Base-by-base conservation (phyloP, 2,888 invertebrate genomes). In the Nematopogon swammerdamellus region DNA sequence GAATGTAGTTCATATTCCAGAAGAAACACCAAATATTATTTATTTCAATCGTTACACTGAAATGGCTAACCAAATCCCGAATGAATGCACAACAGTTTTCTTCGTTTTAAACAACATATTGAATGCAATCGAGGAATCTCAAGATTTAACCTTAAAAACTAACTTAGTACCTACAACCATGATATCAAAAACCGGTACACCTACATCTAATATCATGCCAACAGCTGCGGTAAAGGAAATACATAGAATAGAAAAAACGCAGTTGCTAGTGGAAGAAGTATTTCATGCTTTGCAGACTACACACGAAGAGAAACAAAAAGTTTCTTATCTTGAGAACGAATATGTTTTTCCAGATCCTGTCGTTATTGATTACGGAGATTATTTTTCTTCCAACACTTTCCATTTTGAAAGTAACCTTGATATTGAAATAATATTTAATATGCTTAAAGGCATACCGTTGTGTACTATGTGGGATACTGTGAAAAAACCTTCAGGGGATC, bases 301-400 rank as follows among this genome's bases (percentile, higher is more conserved):
- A n/a, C 67, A 71, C 30, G 52, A 48, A 2, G 55, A 57, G 47
- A 70, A 63, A 56, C 71, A 69, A 55, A 77, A 72, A 58, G 67
- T 74, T 6, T 53, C 69, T 45, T 70, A 74, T 2, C 69, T 70
- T 48, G 75, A 75, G 0, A 64, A 72, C 52, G 75, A 76, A 57
- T 14, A 14, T 36, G 4, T 36, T 14, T 36, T 14, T 36, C 3
- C 4, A 14, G 11, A 72, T 51, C 75, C 77, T 3, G 57, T 65
- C 45, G 57, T 77, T 3, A 67, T 77, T 50, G 56, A 67, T 29
- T 71, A 70, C 53, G 77, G 77, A 1, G 69, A 77, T 59, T 59
- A 60, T 45, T 66, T 61, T 1, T 72, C 72, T 59, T 63, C 63
- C 50, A 62, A 58, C 4, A 73, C 70, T 16, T 79, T 74, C 59